Evolutionary conservation across 2,113 vertebrate genomes (phyloP).

Genomic region (Aythya baeri): DNA sequence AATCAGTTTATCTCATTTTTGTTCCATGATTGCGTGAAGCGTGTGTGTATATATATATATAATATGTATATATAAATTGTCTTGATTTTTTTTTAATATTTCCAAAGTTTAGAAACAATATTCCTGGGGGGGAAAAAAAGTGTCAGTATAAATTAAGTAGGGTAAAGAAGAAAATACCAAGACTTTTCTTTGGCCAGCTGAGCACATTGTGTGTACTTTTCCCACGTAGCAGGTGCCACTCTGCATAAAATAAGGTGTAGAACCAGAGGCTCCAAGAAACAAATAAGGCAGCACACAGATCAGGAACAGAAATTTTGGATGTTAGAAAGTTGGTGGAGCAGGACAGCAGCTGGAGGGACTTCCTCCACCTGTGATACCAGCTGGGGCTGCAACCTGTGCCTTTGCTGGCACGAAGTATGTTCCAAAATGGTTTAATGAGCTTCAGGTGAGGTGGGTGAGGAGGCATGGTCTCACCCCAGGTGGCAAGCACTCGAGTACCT

Average conservation of each 20-base stretch:
- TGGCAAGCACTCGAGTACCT: fast-evolving
- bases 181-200: neutral
- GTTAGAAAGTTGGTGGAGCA: too few species aligned
- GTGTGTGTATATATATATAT: too few species aligned
- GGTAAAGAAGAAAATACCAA: neutral
- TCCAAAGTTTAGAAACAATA: neutral
- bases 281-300: neutral
- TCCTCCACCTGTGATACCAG: neutral
- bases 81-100: neutral
- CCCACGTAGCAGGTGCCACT: neutral
- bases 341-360: neutral
- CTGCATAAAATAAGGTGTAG: neutral
- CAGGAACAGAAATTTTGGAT: neutral
- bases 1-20: neutral
- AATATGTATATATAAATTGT: neutral
- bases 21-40: neutral
- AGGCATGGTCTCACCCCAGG: neutral
- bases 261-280: neutral
- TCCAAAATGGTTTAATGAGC: neutral
- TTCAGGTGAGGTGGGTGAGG: neutral
- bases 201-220: neutral
- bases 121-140: neutral
- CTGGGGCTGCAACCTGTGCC: fast-evolving
- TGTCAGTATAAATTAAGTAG: neutral
- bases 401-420: neutral